Conservation (phyloP, 1,140 invertebrate species). For the Lordiphosa stackelbergi region DNA sequence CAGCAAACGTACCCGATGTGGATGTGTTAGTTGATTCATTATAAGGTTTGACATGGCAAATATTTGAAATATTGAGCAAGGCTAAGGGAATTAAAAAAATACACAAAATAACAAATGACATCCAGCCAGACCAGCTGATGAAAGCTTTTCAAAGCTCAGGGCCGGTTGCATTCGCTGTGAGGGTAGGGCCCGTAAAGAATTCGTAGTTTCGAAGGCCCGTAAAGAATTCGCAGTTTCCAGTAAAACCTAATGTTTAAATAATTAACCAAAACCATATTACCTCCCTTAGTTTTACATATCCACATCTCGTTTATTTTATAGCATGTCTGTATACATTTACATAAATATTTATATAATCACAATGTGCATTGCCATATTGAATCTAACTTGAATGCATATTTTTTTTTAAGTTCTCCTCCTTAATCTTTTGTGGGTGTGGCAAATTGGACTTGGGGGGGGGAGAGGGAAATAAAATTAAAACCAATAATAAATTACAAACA, state of each 20-base stretch:
- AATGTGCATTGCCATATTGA: constrained; percentile 60
- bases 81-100: too few relatives aligned
- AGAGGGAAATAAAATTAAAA: constrained; percentile 29
- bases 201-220: too few relatives aligned
- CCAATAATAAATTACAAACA: constrained; percentile 43
- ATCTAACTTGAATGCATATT: constrained; percentile 45
- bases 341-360: constrained; percentile 52
- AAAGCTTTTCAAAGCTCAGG: too few relatives aligned
- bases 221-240: too few relatives aligned
- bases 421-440: constrained; percentile 23
- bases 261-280: too few relatives aligned
- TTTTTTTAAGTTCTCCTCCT: constrained; percentile 39
- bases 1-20: constrained; percentile 84
- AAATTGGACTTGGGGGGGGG: constrained; percentile 21
- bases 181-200: too few relatives aligned
- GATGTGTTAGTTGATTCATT: constrained; percentile 78
- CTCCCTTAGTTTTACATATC: too few relatives aligned
- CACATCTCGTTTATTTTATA: constrained; percentile 34
- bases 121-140: too few relatives aligned
- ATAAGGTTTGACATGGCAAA: constrained; percentile 55
- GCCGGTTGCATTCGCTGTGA: too few relatives aligned
- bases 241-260: too few relatives aligned
- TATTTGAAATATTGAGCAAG: constrained; percentile 7
- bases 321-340: constrained; percentile 36
- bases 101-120: too few relatives aligned